Conservation (phyloP, 2,113 vertebrate species). For the Colistium nudipinnis region DNA sequence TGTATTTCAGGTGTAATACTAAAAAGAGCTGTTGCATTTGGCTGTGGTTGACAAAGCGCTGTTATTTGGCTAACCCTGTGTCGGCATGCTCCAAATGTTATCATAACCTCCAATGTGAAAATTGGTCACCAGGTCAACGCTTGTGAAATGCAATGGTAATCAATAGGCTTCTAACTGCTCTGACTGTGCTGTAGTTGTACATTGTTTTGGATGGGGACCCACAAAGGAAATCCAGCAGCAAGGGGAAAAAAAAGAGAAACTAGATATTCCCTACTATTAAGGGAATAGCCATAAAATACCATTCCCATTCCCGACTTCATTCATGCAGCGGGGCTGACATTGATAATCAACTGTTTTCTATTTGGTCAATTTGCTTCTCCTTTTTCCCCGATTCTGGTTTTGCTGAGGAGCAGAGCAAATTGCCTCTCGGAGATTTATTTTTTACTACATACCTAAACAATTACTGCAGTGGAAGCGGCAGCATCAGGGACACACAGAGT, state of each 20-base stretch:
- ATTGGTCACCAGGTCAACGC: too few species aligned
- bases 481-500: slow-evolving; percentile 5
- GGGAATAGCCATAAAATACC: slow-evolving; percentile 36
- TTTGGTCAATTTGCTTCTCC: slow-evolving; percentile 40
- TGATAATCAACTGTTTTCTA: slow-evolving; percentile 65
- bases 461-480: slow-evolving; percentile 42
- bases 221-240: slow-evolving; percentile 58
- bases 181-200: slow-evolving; percentile 42
- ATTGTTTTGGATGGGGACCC: slow-evolving; percentile 34
- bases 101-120: background rate
- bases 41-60: background rate
- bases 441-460: slow-evolving; percentile 55
- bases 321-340: slow-evolving; percentile 51
- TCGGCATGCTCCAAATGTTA: background rate
- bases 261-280: too few species aligned
- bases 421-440: slow-evolving; percentile 43
- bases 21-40: slow-evolving; percentile 1
- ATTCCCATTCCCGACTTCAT: slow-evolving; percentile 50
- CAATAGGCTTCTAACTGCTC: slow-evolving; percentile 50
- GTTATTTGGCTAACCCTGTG: background rate
- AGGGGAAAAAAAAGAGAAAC: too few species aligned
- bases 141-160: too few species aligned
- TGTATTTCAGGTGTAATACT: too few species aligned
- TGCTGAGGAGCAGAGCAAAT: slow-evolving; percentile 40
- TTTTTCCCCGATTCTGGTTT: slow-evolving; percentile 30